Conservation (phyloP, 1,140 invertebrate genomes). For the Stegodyphus mimosarum region DNA sequence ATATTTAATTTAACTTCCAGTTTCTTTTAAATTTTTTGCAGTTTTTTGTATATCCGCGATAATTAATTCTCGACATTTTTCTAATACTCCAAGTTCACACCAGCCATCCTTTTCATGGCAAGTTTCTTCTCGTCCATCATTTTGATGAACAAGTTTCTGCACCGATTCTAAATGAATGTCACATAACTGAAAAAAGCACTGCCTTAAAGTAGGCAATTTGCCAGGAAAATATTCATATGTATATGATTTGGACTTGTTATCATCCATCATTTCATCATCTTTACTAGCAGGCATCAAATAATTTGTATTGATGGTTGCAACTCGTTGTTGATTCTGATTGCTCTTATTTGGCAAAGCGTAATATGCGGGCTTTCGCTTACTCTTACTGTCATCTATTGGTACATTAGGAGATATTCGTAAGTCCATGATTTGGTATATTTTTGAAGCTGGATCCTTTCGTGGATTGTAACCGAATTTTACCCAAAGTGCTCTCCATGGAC, state of each 20-base stretch:
- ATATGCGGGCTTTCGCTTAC: background rate
- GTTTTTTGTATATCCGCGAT: conserved; percentile 32
- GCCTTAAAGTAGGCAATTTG: conserved; percentile 61
- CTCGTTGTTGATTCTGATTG: background rate
- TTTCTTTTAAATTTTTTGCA: background rate
- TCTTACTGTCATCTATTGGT: conserved; percentile 30
- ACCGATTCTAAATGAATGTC: conserved; percentile 88
- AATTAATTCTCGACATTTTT: conserved; percentile 59
- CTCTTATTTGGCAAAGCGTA: conserved; percentile 55
- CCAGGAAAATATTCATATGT: conserved; percentile 50
- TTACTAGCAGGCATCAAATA: background rate
- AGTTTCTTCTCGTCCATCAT: conserved; percentile 61
- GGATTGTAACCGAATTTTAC: conserved; percentile 69
- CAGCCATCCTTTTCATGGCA: conserved; percentile 64
- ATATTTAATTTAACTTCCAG: background rate
- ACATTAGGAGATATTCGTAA: conserved; percentile 63
- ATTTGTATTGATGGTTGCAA: conserved; percentile 45
- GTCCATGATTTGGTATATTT: conserved; percentile 69
- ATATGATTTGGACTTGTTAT: conserved; percentile 6
- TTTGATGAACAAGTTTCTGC: conserved; percentile 77
- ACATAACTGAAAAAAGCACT: conserved; percentile 76
- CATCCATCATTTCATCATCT: background rate
- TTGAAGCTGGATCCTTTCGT: conserved; percentile 66
- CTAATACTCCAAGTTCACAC: conserved; percentile 62
- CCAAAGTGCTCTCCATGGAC: conserved; percentile 77